Evolutionary conservation across 2,113 vertebrate genomes (phyloP), one percentile per base, ranked within the genome.

Genomic region (Platycercus adscitus): DNA sequence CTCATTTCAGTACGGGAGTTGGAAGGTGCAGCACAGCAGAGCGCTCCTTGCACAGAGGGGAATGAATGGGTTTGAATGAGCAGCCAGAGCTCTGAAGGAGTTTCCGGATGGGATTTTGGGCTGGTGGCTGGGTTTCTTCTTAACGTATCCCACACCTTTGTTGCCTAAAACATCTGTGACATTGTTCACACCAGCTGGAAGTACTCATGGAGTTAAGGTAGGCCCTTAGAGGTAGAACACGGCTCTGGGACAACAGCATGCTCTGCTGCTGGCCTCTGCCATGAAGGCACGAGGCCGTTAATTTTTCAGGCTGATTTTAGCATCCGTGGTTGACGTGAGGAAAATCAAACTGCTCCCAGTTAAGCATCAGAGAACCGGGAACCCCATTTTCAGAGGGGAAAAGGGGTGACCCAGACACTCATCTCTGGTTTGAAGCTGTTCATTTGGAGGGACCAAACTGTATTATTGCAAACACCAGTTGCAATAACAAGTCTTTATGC

Each of bases 261-360:
- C 50, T 88, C 35, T 65, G 70, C 56, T 85, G 35, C 66, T 69
- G 89, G 72, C 26, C 2, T 43, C 76, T 66, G 88, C 76, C 60
- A 10, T 0, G 0, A 55, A 80, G 49, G 63, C 55, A 13, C 0
- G 1, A 63, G 69, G 37, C 41, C 49, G 53, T 19, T 56, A 41
- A 56, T 53, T 71, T 76, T n/a, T 70, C 10, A 4, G 49, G 53
- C 86, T 92, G 65, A 37, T 89, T 81, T 77, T 29, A 29, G 43
- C 11, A 1, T 76, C 69, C 86, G 33, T 44, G 9, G 17, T 49
- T 79, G 66, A n/a, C 0, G 0, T 24, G 63, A 83, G 37, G 50
- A 82, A 80, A 82, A 77, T 9, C 58, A 33, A 82, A 80, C 56
- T 50, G 37, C 12, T 79, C 13, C 44, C 56, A 44, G 52, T 33